Base-by-base conservation (phyloP, 2,113 vertebrate species). In the Hiodon tergisus region DNA sequence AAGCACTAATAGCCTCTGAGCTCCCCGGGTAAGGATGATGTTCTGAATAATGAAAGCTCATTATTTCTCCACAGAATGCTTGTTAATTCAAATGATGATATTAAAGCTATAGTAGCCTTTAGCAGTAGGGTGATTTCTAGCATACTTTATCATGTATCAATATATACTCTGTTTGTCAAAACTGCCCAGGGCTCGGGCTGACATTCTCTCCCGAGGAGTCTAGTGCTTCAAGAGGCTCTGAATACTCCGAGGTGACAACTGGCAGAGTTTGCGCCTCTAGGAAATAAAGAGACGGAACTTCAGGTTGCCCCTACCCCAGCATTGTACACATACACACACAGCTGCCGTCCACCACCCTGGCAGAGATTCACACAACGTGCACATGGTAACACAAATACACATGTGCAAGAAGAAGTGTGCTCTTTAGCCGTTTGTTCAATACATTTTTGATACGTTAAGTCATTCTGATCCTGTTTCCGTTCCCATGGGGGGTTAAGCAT, bases 41-140 rank as follows among this genome's bases (percentile, higher is more conserved):
- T 96, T 95, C 95, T 96, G 97, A 98, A 98, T 99, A 98, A 98
- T 99, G 97, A 97, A 98, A 96, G 95, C 95, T 98, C 97, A 98
- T 99, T 98, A 99, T 97, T 99, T 95, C 96, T 97, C 95, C 93
- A 93, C 96, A 96, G 96, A 99, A 98, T 98, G 97, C 97, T 97
- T 98, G 97, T 99, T 99, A 99, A 99, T 99, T 98, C 97, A 99
- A 99, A 99, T 99, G 97, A 98, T 98, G 97, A 98, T 98, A 99
- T 99, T 99, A 99, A 99, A 99, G 96, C 96, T 99, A 98, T 96
- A 99, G 97, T 98, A 99, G 97, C 97, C 97, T 93, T 98, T 95
- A 98, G 97, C 97, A 89, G 94, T 96, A 88, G 96, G 95, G 95
- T 96, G 97, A 98, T 98, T 98, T 96, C 96, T 97, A 96, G 95